These are phyloP conservation scores for Drosophila phalerata DNA, from an alignment of 2,888 invertebrate species.

Conservation along the genomic window DNA sequence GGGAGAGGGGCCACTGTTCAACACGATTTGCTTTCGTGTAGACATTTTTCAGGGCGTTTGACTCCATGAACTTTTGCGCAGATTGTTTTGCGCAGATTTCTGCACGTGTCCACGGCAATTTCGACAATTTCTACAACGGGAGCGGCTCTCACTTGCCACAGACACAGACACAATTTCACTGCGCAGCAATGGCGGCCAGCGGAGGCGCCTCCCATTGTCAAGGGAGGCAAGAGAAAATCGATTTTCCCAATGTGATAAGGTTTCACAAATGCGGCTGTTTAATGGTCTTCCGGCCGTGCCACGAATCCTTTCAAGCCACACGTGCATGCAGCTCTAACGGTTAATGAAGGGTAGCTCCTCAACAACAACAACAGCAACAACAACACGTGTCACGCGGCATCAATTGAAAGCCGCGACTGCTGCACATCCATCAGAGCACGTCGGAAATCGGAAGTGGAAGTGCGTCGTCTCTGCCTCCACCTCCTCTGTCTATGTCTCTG, in stretches of 20 bases:
- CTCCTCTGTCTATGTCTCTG: conserved; percentile 25
- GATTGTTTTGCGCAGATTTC: conserved; percentile 38
- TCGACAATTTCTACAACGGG: neutral
- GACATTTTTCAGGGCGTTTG: conserved; percentile 60
- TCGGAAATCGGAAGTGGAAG: conserved; percentile 69
- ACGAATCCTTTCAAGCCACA: conserved; percentile 71
- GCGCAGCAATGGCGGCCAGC: conserved; percentile 76
- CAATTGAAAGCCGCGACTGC: conserved; percentile 61
- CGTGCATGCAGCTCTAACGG: conserved; percentile 64
- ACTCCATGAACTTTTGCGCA: conserved; percentile 56
- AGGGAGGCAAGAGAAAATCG: conserved; percentile 53
- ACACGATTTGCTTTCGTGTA: conserved; percentile 48
- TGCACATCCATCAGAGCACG: conserved; percentile 67
- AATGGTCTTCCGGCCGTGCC: conserved; percentile 59
- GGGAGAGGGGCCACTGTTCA: conserved; percentile 31
- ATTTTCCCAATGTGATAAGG: conserved; percentile 77
- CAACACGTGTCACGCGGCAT: conserved; percentile 74
- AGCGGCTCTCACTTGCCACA: conserved; percentile 22
- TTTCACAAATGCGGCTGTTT: conserved; percentile 59
- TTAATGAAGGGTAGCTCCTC: conserved; percentile 53
- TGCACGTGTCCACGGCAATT: conserved; percentile 51
- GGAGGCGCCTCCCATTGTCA: conserved; percentile 63
- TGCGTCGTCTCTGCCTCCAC: conserved; percentile 19
- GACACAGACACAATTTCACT: conserved; percentile 43
- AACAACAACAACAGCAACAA: conserved; percentile 14